These are phyloP conservation scores for Unio pictorum DNA, from an alignment of 2,888 invertebrate genomes.

Conservation along the genomic window DNA sequence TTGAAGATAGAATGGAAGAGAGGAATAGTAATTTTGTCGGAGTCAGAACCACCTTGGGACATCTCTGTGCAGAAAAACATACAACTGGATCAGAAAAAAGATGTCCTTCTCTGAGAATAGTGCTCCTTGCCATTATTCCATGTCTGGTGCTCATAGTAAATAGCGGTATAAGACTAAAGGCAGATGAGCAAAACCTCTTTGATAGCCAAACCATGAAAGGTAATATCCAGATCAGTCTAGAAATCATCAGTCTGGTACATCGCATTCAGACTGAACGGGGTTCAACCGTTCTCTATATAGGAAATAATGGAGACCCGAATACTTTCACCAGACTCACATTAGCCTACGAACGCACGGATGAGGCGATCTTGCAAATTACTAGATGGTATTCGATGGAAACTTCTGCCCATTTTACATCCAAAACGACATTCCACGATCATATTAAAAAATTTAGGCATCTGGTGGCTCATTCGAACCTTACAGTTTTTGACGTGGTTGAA, in stretches of 20 bases:
- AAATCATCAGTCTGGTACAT: slow-evolving; percentile 47
- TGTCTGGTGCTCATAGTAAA: slow-evolving; percentile 1
- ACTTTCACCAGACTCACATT: slow-evolving; percentile 13
- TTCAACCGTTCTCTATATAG: slow-evolving; percentile 47
- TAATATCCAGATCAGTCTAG: slow-evolving; percentile 42
- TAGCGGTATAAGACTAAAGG: background rate
- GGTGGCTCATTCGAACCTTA: slow-evolving; percentile 16
- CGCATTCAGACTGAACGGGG: slow-evolving; percentile 53
- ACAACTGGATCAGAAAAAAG: slow-evolving; percentile 4
- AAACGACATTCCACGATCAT: background rate
- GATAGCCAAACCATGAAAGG: slow-evolving; percentile 1
- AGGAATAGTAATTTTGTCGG: too few species aligned
- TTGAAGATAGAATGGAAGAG: too few species aligned
- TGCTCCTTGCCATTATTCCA: slow-evolving; percentile 8
- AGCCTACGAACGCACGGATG: slow-evolving; percentile 27
- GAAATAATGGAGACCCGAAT: slow-evolving; percentile 30
- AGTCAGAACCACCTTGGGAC: too few species aligned
- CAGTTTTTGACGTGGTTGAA: slow-evolving; percentile 23
- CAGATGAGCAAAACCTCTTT: background rate
- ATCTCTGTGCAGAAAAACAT: background rate
- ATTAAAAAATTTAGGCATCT: slow-evolving; percentile 5
- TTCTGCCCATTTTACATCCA: slow-evolving; percentile 11
- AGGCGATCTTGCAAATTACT: slow-evolving; percentile 14
- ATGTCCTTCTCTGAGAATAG: slow-evolving; percentile 3
- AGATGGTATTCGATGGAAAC: slow-evolving; percentile 14